Conservation (phyloP, 2,888 invertebrate genomes). For the Stenodera caucasica region DNA sequence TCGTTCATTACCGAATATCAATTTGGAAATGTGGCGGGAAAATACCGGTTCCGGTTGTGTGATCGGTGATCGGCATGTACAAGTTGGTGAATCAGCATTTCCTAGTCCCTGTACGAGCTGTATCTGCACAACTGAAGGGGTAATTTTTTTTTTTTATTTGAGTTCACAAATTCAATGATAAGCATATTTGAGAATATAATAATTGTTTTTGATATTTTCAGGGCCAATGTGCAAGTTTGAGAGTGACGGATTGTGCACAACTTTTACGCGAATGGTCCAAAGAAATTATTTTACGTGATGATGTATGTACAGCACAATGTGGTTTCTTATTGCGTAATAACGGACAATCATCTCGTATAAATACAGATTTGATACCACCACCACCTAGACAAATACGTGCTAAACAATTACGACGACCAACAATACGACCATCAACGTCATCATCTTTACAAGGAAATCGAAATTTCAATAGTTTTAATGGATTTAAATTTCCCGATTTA, state of each 20-base stretch:
- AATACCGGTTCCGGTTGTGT: constrained; percentile 71
- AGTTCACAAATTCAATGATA: neutral
- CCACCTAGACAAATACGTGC: constrained; percentile 42
- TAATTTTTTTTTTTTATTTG: constrained; percentile 56
- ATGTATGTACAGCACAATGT: constrained; percentile 90
- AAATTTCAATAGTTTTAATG: constrained; percentile 57
- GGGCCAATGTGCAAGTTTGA: constrained; percentile 86
- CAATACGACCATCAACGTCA: constrained; percentile 37
- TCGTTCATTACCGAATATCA: constrained; percentile 75
- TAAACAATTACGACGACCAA: constrained; percentile 33
- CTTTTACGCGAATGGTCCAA: constrained; percentile 80
- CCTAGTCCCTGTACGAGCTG: constrained; percentile 91
- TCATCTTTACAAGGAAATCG: constrained; percentile 38
- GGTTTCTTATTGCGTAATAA: constrained; percentile 66
- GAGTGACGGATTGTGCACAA: constrained; percentile 85
- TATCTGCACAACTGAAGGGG: constrained; percentile 82
- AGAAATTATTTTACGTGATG: constrained; percentile 79
- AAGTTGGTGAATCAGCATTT: constrained; percentile 81
- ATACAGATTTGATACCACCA: constrained; percentile 49
- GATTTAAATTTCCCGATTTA: constrained; percentile 78
- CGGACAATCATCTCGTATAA: constrained; percentile 31
- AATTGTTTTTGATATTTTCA: constrained; percentile 51
- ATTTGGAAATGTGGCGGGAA: constrained; percentile 83
- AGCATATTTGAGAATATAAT: too few relatives aligned
- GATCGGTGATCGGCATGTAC: constrained; percentile 76